Evolutionary conservation across 2,888 invertebrate genomes (phyloP).

Genomic region (Argyra leucocephala): DNA sequence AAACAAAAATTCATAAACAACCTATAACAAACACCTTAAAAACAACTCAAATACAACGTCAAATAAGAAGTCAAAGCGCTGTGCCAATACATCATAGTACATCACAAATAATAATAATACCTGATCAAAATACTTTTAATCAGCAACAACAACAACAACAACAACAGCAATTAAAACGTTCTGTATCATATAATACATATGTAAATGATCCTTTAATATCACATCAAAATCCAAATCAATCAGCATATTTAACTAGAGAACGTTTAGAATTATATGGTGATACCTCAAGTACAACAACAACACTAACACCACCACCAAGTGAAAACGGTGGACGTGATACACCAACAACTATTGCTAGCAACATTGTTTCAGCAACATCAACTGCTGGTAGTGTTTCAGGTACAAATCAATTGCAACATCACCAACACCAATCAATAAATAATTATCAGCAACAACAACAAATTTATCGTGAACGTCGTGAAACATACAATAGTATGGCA

Average conservation of each 20-base stretch:
- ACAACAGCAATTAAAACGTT: slow-evolving; percentile 22
- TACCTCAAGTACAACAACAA: slow-evolving; percentile 31
- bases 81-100: slow-evolving; percentile 18
- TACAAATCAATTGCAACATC: slow-evolving; percentile 22
- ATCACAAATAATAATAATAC: slow-evolving; percentile 15
- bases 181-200: slow-evolving; percentile 26
- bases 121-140: slow-evolving; percentile 21
- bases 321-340: slow-evolving; percentile 28
- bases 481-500: slow-evolving; percentile 9
- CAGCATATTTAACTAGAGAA: slow-evolving; percentile 19
- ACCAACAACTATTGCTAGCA: slow-evolving; percentile 6
- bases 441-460: slow-evolving; percentile 9
- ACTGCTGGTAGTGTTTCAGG: not conserved
- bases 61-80: slow-evolving; percentile 26
- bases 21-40: slow-evolving; percentile 24
- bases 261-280: slow-evolving; percentile 27
- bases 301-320: slow-evolving; percentile 30
- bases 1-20: slow-evolving; percentile 16
- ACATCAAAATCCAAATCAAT: slow-evolving; percentile 9
- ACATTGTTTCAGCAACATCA: not conserved
- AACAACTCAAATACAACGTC: slow-evolving; percentile 13
- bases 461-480: slow-evolving; percentile 13
- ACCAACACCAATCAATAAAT: slow-evolving; percentile 14
- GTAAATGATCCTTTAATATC: slow-evolving; percentile 14
- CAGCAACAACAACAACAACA: slow-evolving; percentile 19